Base-by-base conservation (phyloP, 92 coral and sea anemone genomes). In the Paragorgia papillata region DNA sequence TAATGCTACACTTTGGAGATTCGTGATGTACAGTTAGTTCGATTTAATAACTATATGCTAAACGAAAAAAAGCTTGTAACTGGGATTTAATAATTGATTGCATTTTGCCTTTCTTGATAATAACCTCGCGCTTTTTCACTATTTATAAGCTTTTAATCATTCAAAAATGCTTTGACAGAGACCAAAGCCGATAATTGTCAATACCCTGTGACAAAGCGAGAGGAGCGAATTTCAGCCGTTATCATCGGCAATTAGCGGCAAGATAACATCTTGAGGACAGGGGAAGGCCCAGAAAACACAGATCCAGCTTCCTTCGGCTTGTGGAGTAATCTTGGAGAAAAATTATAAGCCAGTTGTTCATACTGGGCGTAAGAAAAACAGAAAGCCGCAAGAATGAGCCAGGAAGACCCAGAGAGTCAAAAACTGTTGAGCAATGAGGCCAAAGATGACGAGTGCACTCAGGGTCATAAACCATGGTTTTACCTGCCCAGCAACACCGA, bases 401-500 rank as follows among this genome's bases (percentile, higher is more conserved):
- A 34, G 24, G 31, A 32, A 33, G 64, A 71, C 37, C 29, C 51
- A 10, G 78, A 71, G 33, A 54, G 78, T 71, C 49, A 71, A 35
- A 71, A 71, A 20, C 44, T 71, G 21, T 55, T 71, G 30, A 26
- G 30, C 1, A 32, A 71, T 10, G 78, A 71, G 6, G 21, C 12
- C 0, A 64, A 32, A 6, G 63, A 29, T 28, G 78, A 71, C 6
- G 75, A 33, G 3, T 9, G 18, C 41, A 18, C 40, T 14, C 28
- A 63, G 28, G 22, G 50, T 8, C 64, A 53, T 3, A 83, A 83
- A 44, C 87, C 87, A 14, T 83, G 87, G 87, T 83, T 83, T 57
- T 83, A 80, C 21, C 49, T 83, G 22, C 79, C 87, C 0, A 80
- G 75, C 57, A 76, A 74, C 64, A 51, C 74, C 2, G 73, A 51